Evolutionary conservation across 1,140 invertebrate species (phyloP).

Genomic region (Bombus pyrosoma): DNA sequence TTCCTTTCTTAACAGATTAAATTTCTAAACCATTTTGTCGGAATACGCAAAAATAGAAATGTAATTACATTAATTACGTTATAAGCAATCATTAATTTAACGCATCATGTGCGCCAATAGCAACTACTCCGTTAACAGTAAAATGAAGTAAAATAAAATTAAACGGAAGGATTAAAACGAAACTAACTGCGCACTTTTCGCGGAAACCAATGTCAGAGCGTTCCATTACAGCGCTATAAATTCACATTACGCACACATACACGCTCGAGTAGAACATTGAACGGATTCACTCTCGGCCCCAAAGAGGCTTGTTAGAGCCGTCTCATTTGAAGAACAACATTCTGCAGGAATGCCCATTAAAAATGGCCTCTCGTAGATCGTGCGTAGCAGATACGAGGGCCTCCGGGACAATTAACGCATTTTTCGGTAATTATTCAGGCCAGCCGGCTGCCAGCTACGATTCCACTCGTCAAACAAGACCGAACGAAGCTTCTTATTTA

Average conservation of each 20-base stretch:
- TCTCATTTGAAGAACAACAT: slow-evolving; percentile 37
- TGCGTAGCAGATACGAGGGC: slow-evolving; percentile 40
- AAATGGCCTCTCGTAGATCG: slow-evolving; percentile 45
- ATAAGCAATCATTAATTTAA: not conserved
- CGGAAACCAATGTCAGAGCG: not conserved
- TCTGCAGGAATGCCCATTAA: slow-evolving; percentile 36
- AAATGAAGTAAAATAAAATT: no score
- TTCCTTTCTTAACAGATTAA: no score
- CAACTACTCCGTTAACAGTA: no score
- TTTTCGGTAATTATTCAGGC: slow-evolving; percentile 64
- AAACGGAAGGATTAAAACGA: not conserved
- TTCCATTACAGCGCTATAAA: not conserved
- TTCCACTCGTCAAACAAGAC: slow-evolving; percentile 31
- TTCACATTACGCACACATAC: not conserved
- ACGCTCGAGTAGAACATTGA: not conserved
- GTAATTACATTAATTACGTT: no score
- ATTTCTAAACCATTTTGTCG: no score
- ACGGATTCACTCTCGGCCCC: not conserved
- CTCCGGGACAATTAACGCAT: slow-evolving; percentile 61
- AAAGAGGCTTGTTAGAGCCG: slow-evolving; percentile 28
- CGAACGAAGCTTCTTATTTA: slow-evolving; percentile 10
- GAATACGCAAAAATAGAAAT: no score
- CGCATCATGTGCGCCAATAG: not conserved
- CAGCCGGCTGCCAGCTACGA: slow-evolving; percentile 22
- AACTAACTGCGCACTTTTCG: not conserved